A percentile compares a stretch with the other conserved stretches of the same genome.
phyloP scores from a whole-genome alignment of 2,113 vertebrate species.

The Cyanoramphus novaezelandiae region DNA sequence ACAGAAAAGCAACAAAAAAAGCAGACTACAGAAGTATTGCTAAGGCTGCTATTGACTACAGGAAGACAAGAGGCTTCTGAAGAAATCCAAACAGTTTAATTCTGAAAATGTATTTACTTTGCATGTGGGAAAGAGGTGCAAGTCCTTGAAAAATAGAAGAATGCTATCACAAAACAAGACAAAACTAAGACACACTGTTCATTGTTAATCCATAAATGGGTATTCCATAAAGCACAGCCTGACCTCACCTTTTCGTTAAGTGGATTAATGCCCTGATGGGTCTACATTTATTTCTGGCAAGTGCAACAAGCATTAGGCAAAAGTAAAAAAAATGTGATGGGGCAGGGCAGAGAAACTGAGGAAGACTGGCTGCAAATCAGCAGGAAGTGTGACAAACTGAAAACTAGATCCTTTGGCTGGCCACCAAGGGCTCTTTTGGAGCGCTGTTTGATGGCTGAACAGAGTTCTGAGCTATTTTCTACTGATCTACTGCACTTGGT shows the following conservation, averaged over 20 bases:
- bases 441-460: not conserved
- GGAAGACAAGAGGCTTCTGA: not conserved
- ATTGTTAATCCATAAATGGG: not conserved
- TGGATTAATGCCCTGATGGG: not conserved
- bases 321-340: not conserved
- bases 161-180: accelerated
- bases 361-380: not conserved
- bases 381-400: not conserved
- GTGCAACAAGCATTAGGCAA: not conserved
- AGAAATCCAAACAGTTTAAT: not conserved
- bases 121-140: not conserved
- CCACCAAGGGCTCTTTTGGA: not conserved
- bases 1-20: not conserved
- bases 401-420: slow-evolving; percentile 17
- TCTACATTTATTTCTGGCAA: not conserved
- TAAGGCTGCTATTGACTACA: not conserved
- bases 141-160: not conserved
- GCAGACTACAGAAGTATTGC: not conserved
- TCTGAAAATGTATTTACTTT: not conserved
- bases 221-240: not conserved
- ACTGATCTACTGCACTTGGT: slow-evolving; percentile 8
- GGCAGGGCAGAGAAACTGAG: not conserved
- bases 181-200: not conserved
- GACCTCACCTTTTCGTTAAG: not conserved
- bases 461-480: slow-evolving; percentile 23